A percentile compares a stretch with the other conserved stretches of the same genome.
phyloP scores from a whole-genome alignment of 2,113 vertebrate species.

The Centropristis striata region DNA sequence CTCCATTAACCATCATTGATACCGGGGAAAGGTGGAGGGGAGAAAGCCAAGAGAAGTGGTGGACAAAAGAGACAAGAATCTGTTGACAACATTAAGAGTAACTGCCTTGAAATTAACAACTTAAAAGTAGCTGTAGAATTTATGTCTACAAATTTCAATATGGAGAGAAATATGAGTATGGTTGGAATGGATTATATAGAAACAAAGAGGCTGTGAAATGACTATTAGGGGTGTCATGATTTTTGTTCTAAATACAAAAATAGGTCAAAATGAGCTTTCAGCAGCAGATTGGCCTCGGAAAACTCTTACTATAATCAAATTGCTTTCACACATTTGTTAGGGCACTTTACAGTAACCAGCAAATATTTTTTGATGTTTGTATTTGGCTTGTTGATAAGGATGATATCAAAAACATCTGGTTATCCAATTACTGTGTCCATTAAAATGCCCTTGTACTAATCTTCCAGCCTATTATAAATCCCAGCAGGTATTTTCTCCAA shows the following conservation, averaged over 20 bases:
- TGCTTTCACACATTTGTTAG: not conserved
- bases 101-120: conserved; percentile 25
- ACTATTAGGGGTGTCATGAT: no score
- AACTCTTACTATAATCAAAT: not conserved
- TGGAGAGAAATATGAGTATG: not conserved
- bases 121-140: conserved; percentile 4
- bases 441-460: conserved; percentile 44
- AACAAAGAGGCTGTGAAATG: not conserved
- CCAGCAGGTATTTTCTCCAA: conserved; percentile 36
- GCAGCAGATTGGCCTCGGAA: not conserved
- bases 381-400: not conserved
- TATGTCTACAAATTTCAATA: not conserved
- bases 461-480: conserved; percentile 29
- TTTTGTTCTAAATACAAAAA: no score
- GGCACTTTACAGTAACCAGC: not conserved
- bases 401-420: conserved; percentile 6
- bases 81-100: conserved; percentile 30
- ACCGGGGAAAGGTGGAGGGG: conserved; percentile 10
- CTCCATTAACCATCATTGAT: conserved; percentile 53
- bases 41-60: conserved; percentile 27
- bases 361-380: not conserved
- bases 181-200: not conserved
- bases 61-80: conserved; percentile 27
- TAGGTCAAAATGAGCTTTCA: no score
- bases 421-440: conserved; percentile 39